Evolutionary conservation across 2,113 vertebrate genomes (phyloP), one percentile per base, ranked within the genome.

Genomic region (Platysternon megacephalum): DNA sequence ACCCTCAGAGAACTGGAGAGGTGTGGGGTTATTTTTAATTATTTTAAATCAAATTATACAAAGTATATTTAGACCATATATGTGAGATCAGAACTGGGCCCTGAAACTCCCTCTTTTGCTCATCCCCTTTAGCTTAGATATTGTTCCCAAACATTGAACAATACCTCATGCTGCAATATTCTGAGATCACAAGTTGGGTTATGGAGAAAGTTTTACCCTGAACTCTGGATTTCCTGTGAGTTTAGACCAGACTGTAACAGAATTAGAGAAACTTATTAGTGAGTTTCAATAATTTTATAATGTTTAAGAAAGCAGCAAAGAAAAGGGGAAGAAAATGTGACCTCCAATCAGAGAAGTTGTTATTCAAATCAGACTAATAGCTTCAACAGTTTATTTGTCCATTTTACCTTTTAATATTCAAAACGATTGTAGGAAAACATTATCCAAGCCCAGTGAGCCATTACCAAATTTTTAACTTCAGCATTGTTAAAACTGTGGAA

Each of bases 371-470:
- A 32, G 11, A 65, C 12, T 28, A 53, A 3, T 13, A 11, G 14
- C 17, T 85, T 13, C 88, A 82, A 65, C 0, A 72, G 1, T 46
- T 0, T 1, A 21, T 92, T 85, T 90, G 2, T 32, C 0, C 42
- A 2, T 48, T 39, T 91, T 56, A 7, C 2, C 7, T 48, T 52
- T 55, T 44, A 16, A 51, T 6, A 32, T 16, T 49, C 3, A 32
- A 2, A 85, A n/a, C 11, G 2, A 1, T 1, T 81, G 0, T 44
- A 84, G 83, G 61, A 65, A 65, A 65, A 29, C 13, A 65, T 7
- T 46, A 46, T 46, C 53, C 22, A 6, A 11, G 1, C 1, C 1
- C 8, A 79, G 29, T 16, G 2, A 85, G 61, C 26, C 6, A 81
- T 39, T n/a, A 39, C 1, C 0, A 44, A 80, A 85, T 74, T 16